phyloP scores from a whole-genome alignment of 2,113 vertebrate species.

The Murina feae region DNA sequence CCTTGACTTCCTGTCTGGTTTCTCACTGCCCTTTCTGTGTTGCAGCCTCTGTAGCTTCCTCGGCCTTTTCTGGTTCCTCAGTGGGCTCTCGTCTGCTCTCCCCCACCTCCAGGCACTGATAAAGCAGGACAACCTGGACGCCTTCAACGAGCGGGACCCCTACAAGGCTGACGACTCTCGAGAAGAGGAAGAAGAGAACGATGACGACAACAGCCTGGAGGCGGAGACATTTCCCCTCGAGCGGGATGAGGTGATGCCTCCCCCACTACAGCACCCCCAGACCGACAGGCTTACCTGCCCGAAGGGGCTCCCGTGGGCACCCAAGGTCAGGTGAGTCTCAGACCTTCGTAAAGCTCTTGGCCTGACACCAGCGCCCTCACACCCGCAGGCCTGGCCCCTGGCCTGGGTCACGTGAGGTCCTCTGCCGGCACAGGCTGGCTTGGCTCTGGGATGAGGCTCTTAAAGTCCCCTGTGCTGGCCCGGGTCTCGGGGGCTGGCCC shows the following conservation, averaged over 20 bases:
- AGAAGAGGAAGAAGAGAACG: constrained; percentile 96
- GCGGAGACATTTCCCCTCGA: constrained; percentile 93
- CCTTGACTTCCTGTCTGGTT: background rate
- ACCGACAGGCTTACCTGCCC: constrained; percentile 93
- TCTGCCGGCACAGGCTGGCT: background rate
- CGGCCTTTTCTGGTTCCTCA: background rate
- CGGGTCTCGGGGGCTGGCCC: background rate
- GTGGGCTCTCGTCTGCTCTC: background rate
- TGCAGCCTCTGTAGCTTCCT: background rate
- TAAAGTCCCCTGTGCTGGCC: background rate
- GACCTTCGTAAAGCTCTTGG: background rate
- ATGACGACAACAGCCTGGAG: constrained; percentile 94
- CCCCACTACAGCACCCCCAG: constrained; percentile 89
- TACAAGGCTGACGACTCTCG: constrained; percentile 95
- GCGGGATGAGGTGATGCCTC: constrained; percentile 96
- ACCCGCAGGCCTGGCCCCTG: background rate
- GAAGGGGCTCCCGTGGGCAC: constrained; percentile 97
- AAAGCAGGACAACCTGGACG: constrained; percentile 98
- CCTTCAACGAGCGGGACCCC: constrained; percentile 96
- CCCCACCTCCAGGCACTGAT: constrained; percentile 86
- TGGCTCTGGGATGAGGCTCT: background rate
- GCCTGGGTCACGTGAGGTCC: background rate
- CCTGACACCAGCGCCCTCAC: background rate
- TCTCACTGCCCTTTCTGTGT: background rate
- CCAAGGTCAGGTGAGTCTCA: constrained; percentile 93